Percentiles rank a stretch among this genome's conserved stretches.
Evolutionary conservation across 2,113 vertebrate species (phyloP).

Genomic region (Oophaga pumilio): DNA sequence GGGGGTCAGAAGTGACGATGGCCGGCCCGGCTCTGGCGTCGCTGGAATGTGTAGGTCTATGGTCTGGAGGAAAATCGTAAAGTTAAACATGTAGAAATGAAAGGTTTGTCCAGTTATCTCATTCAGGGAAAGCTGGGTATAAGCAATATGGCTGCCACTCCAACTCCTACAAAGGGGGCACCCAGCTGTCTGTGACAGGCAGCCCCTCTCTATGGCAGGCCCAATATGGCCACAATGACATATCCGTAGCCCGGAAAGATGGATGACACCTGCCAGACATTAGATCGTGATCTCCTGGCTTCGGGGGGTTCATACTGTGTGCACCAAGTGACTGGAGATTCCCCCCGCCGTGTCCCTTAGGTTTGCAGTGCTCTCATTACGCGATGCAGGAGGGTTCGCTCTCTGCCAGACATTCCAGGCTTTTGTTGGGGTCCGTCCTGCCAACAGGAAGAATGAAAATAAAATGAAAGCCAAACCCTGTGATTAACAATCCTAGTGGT

Average conservation of each 20-base stretch:
- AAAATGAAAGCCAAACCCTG: neutral
- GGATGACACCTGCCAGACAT: neutral
- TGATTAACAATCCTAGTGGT: neutral
- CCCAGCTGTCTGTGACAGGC: neutral
- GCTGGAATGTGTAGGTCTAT: neutral
- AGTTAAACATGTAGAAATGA: neutral
- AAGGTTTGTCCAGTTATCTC: neutral
- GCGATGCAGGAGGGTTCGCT: neutral
- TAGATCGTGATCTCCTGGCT: neutral
- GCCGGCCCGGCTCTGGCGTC: neutral
- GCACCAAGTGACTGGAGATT: too few species aligned
- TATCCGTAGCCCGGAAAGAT: neutral
- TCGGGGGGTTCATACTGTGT: neutral
- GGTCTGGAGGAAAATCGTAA: neutral
- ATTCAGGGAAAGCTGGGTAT: neutral
- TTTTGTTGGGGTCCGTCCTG: neutral
- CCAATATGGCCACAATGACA: too few species aligned
- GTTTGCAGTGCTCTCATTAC: neutral
- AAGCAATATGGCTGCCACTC: neutral
- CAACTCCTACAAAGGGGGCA: neutral
- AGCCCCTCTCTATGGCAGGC: too few species aligned
- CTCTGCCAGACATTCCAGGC: slow-evolving; percentile 20
- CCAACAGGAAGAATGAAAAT: neutral
- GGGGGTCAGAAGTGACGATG: neutral
- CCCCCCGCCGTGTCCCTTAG: neutral